Percentiles rank a stretch among this genome's conserved stretches.
Evolutionary conservation across 2,888 invertebrate genomes (phyloP).

Genomic region (Drosophila ochracea): DNA sequence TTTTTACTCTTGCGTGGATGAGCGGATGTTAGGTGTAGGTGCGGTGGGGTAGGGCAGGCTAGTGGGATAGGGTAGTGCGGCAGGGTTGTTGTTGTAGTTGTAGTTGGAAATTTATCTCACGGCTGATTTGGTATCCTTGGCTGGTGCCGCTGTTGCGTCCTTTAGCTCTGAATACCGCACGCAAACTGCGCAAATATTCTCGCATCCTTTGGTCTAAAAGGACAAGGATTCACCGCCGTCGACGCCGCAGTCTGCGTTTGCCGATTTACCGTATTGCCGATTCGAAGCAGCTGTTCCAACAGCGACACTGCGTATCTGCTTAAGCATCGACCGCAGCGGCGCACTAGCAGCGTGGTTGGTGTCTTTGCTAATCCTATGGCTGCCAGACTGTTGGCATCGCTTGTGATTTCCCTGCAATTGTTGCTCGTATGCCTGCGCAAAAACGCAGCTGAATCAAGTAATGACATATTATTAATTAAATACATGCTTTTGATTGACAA

Average conservation of each 20-base stretch:
- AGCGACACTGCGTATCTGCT: slow-evolving; percentile 13
- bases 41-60: slow-evolving; percentile 2
- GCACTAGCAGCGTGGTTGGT: slow-evolving; percentile 33
- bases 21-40: not conserved
- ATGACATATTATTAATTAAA: not conserved
- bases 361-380: slow-evolving; percentile 27
- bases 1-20: not conserved
- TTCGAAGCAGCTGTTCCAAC: slow-evolving; percentile 21
- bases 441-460: not conserved
- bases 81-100: slow-evolving; percentile 5
- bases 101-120: slow-evolving; percentile 16
- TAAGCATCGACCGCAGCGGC: slow-evolving; percentile 37
- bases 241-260: slow-evolving; percentile 10
- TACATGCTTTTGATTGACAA: not conserved
- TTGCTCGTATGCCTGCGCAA: not conserved
- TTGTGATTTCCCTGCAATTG: too few species aligned
- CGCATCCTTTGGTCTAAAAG: slow-evolving; percentile 74
- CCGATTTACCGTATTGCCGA: slow-evolving; percentile 18
- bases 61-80: not conserved
- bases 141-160: slow-evolving; percentile 67
- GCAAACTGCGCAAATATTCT: slow-evolving; percentile 79
- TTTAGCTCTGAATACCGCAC: slow-evolving; percentile 80
- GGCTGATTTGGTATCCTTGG: slow-evolving; percentile 25
- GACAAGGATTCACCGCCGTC: slow-evolving; percentile 33
- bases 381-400: slow-evolving; percentile 9